A percentile compares a stretch with the other conserved stretches of the same genome.
Evolutionary conservation across 2,113 vertebrate species (phyloP).

Genomic region (Cyphomyrus discorhynchus): DNA sequence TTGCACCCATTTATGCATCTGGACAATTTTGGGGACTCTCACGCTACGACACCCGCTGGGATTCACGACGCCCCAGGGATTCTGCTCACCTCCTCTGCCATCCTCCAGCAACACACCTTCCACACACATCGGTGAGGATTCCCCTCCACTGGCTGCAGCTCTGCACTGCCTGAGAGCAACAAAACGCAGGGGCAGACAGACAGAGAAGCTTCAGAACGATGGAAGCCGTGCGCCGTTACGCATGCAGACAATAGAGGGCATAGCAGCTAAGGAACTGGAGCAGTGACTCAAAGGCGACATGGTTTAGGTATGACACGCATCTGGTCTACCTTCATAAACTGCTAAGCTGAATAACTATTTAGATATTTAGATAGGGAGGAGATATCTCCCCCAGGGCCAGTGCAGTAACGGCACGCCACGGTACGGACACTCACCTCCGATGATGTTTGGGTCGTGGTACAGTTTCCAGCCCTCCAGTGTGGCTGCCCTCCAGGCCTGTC

Average conservation of each 20-base stretch:
- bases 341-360: not conserved
- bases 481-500: slow-evolving; percentile 95
- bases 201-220: not conserved
- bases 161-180: slow-evolving; percentile 51
- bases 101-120: slow-evolving; percentile 93
- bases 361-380: not conserved
- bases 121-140: slow-evolving; percentile 91
- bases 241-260: not conserved
- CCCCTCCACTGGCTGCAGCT: slow-evolving; percentile 81
- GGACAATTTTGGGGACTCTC: not conserved
- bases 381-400: not conserved
- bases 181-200: not conserved
- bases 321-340: not conserved
- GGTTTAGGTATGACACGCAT: not conserved
- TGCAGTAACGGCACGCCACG: not conserved
- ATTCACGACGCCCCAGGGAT: not conserved
- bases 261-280: not conserved
- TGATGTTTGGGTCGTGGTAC: slow-evolving; percentile 89
- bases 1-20: not conserved
- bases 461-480: slow-evolving; percentile 97
- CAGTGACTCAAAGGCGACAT: not conserved
- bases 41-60: not conserved
- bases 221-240: not conserved
- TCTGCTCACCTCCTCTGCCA: slow-evolving; percentile 84
- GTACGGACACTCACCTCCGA: slow-evolving; percentile 62